Percentiles rank a stretch among this genome's conserved stretches.
Evolutionary conservation across 2,888 invertebrate genomes (phyloP).

Genomic region (Leptinotarsa tumamoca): DNA sequence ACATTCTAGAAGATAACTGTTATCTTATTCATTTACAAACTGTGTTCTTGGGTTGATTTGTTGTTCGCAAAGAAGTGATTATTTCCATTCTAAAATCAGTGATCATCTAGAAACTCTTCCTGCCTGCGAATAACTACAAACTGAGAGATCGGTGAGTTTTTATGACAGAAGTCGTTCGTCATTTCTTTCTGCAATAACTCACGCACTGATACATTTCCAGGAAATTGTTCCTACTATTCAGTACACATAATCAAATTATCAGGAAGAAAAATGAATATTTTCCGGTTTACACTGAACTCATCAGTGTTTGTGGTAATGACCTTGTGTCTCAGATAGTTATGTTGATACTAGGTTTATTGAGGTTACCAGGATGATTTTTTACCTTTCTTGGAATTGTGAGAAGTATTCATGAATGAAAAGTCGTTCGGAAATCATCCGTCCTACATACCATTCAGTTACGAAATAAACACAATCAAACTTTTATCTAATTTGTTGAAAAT

Average conservation of each 20-base stretch:
- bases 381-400: background rate
- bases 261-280: background rate
- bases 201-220: background rate
- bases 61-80: conserved; percentile 14
- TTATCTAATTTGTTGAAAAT: too few relatives aligned
- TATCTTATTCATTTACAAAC: conserved; percentile 25
- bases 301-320: conserved; percentile 3
- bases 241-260: background rate
- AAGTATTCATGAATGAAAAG: background rate
- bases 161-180: background rate
- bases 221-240: background rate
- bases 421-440: too few relatives aligned
- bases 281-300: background rate
- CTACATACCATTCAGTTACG: too few relatives aligned
- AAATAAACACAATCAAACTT: too few relatives aligned
- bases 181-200: background rate
- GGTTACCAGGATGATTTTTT: conserved; percentile 1
- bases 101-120: background rate
- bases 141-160: background rate
- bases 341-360: background rate
- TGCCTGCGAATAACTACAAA: background rate
- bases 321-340: conserved; percentile 1
- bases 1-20: conserved; percentile 25
- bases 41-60: background rate
- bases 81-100: background rate